Conservation (phyloP, 2,888 invertebrate genomes). For the Hirtodrosophila confusa region DNA sequence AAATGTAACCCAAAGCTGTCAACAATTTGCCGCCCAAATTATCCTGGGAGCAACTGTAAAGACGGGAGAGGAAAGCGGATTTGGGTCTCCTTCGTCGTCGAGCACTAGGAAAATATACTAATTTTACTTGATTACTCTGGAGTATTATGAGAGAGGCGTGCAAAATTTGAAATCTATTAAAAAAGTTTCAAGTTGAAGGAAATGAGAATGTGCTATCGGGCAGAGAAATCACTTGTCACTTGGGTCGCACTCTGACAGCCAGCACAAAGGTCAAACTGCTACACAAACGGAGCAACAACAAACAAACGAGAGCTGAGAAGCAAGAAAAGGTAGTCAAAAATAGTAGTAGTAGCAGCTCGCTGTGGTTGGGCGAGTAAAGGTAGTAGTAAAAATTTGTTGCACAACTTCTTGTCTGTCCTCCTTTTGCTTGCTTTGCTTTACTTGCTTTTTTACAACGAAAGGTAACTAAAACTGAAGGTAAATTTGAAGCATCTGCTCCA, state of each 20-base stretch:
- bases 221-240: conserved; percentile 46
- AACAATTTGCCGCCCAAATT: conserved; percentile 76
- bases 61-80: conserved; percentile 30
- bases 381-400: conserved; percentile 38
- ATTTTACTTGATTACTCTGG: conserved; percentile 77
- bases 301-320: not conserved
- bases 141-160: conserved; percentile 45
- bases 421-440: conserved; percentile 10
- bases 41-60: conserved; percentile 59
- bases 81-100: conserved; percentile 26
- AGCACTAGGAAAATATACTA: conserved; percentile 60
- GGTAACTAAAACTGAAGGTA: conserved; percentile 39
- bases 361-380: conserved; percentile 9
- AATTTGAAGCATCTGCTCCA: conserved; percentile 46
- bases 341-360: not conserved
- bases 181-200: conserved; percentile 67
- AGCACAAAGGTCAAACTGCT: too few relatives aligned
- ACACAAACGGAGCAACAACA: conserved; percentile 8
- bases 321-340: conserved; percentile 23
- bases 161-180: conserved; percentile 75
- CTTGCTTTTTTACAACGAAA: conserved; percentile 12
- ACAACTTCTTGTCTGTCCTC: conserved; percentile 36
- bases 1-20: conserved; percentile 66
- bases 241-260: conserved; percentile 1
- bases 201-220: conserved; percentile 50